Percentiles rank a stretch among this genome's conserved stretches.
Evolutionary conservation across 2,797 vertebrate genomes (phyloP).

Genomic region (Phrynocephalus forsythii): DNA sequence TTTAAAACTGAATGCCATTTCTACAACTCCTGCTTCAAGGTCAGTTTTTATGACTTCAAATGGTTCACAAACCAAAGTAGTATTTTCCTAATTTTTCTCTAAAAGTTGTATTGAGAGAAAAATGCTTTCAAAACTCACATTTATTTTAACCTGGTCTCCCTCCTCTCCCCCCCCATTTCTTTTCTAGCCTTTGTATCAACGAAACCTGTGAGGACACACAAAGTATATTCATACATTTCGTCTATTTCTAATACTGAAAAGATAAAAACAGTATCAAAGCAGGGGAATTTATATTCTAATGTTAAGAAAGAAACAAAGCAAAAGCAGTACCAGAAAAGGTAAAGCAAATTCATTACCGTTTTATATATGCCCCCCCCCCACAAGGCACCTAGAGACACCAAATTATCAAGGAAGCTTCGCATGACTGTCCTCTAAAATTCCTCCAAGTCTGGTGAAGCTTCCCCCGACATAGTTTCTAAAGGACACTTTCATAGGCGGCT

Average conservation of each 20-base stretch:
- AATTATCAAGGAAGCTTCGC: too few relatives aligned
- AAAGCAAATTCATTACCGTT: background rate
- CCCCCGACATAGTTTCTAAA: too few relatives aligned
- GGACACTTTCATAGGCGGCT: too few relatives aligned
- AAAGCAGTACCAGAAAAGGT: background rate
- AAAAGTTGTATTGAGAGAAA: constrained; percentile 42
- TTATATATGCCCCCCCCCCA: too few relatives aligned
- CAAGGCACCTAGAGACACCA: too few relatives aligned
- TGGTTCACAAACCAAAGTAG: constrained; percentile 47
- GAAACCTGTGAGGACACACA: background rate
- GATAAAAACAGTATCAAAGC: background rate
- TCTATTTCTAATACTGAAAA: background rate
- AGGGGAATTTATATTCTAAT: background rate
- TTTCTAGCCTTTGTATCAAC: background rate
- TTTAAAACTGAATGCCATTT: background rate
- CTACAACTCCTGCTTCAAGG: constrained; percentile 7
- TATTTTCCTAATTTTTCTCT: constrained; percentile 53
- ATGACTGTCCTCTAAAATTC: too few relatives aligned
- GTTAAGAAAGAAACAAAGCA: background rate
- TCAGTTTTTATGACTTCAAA: constrained; percentile 41
- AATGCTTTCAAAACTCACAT: background rate
- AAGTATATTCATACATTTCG: background rate
- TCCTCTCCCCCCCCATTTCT: background rate
- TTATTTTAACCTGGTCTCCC: background rate
- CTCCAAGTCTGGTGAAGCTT: too few relatives aligned